Evolutionary conservation across 2,113 vertebrate genomes (phyloP).

Genomic region (Electrona antarctica): DNA sequence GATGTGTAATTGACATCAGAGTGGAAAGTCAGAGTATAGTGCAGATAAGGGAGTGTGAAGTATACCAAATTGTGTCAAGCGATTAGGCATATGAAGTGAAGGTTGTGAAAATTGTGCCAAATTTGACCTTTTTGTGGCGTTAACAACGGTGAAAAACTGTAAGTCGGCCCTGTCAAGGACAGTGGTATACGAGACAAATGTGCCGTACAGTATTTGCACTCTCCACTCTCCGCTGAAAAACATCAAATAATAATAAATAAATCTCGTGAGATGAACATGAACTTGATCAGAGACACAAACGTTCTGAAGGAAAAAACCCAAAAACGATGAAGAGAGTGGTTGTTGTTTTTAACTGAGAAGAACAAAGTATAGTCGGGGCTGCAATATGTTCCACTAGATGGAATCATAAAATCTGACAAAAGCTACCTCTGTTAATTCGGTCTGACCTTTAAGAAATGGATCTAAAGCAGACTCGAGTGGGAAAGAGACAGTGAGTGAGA

Average conservation of each 20-base stretch:
- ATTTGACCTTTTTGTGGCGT: too few relatives aligned
- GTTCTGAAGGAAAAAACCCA: not conserved
- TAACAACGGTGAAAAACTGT: too few relatives aligned
- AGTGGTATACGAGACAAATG: constrained; percentile 33
- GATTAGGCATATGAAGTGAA: too few relatives aligned
- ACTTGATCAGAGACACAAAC: too few relatives aligned
- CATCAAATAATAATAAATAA: constrained; percentile 18
- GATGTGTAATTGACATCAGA: too few relatives aligned
- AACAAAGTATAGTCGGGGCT: constrained; percentile 29
- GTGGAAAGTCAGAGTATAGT: too few relatives aligned
- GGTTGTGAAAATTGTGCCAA: too few relatives aligned
- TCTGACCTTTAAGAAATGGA: constrained; percentile 51
- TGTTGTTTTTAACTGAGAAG: not conserved
- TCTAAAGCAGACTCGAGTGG: constrained; percentile 26
- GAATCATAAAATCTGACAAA: constrained; percentile 37
- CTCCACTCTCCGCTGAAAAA: constrained; percentile 14
- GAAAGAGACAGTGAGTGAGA: constrained; percentile 19
- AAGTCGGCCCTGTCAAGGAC: too few relatives aligned
- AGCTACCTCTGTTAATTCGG: constrained; percentile 22
- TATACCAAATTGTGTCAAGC: too few relatives aligned
- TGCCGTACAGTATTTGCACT: not conserved
- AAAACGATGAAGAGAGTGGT: not conserved
- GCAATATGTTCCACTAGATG: constrained; percentile 15
- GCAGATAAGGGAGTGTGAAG: too few relatives aligned
- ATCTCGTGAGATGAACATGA: too few relatives aligned